Evolutionary conservation across 2,113 vertebrate species (phyloP).

Genomic region (Haemorhous mexicanus): DNA sequence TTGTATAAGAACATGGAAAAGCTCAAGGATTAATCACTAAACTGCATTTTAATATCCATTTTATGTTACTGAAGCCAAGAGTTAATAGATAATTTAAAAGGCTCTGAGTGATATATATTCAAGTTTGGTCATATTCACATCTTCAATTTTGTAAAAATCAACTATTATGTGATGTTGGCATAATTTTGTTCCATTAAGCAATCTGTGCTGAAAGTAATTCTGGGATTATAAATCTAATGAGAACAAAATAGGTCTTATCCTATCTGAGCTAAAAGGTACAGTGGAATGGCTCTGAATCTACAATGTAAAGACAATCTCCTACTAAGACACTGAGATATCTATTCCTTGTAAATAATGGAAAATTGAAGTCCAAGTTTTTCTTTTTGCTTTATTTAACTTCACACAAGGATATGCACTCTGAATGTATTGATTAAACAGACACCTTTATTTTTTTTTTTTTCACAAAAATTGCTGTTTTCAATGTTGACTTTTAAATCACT

Average conservation of each 20-base stretch:
- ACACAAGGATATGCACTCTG: background rate
- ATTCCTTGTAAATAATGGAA: background rate
- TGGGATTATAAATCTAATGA: conserved; percentile 18
- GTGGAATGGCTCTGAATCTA: background rate
- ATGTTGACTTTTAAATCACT: background rate
- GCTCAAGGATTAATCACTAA: conserved; percentile 27
- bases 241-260: background rate
- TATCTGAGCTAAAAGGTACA: background rate
- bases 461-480: background rate
- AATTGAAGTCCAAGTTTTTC: background rate
- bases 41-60: background rate
- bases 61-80: conserved; percentile 8
- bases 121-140: background rate
- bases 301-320: background rate
- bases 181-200: conserved; percentile 14
- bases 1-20: background rate
- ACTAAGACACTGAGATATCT: accelerated
- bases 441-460: background rate
- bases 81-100: conserved; percentile 38
- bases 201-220: conserved; percentile 6
- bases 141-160: conserved; percentile 12
- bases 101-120: background rate
- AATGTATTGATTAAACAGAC: background rate
- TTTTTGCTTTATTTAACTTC: background rate
- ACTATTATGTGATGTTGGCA: background rate